phyloP scores from a whole-genome alignment of 1,140 invertebrate species.

The Vanessa atalanta region DNA sequence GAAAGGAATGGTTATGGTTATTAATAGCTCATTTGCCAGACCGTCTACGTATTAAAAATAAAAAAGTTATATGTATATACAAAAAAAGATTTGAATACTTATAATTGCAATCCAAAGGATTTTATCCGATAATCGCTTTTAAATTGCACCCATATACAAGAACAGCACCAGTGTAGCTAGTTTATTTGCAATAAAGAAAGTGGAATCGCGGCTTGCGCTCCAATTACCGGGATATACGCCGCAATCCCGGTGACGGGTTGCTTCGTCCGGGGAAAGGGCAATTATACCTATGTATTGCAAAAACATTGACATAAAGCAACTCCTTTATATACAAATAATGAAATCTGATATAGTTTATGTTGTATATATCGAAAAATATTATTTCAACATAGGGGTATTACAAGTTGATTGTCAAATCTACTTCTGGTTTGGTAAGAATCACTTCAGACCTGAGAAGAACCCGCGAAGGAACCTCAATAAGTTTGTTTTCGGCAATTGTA shows the following conservation, averaged over 20 bases:
- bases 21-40: too few species aligned
- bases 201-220: conserved; percentile 75
- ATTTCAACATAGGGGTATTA: too few species aligned
- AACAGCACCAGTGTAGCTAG: conserved; percentile 69
- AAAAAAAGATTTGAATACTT: not conserved
- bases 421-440: too few species aligned
- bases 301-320: conserved; percentile 32
- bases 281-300: conserved; percentile 60
- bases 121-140: conserved; percentile 30
- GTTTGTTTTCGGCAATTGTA: too few species aligned
- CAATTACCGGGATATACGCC: conserved; percentile 78
- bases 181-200: conserved; percentile 80
- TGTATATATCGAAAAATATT: too few species aligned
- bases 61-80: too few species aligned
- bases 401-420: too few species aligned
- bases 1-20: too few species aligned
- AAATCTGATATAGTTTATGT: too few species aligned
- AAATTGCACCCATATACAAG: conserved; percentile 49
- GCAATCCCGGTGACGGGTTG: conserved; percentile 73
- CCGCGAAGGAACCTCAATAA: too few species aligned
- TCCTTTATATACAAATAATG: not conserved
- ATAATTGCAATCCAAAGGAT: conserved; percentile 3
- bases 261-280: conserved; percentile 57
- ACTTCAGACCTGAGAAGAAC: too few species aligned
- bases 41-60: too few species aligned